Base-by-base conservation (phyloP, 2,888 invertebrate species). In the Perizoma affinitatum region DNA sequence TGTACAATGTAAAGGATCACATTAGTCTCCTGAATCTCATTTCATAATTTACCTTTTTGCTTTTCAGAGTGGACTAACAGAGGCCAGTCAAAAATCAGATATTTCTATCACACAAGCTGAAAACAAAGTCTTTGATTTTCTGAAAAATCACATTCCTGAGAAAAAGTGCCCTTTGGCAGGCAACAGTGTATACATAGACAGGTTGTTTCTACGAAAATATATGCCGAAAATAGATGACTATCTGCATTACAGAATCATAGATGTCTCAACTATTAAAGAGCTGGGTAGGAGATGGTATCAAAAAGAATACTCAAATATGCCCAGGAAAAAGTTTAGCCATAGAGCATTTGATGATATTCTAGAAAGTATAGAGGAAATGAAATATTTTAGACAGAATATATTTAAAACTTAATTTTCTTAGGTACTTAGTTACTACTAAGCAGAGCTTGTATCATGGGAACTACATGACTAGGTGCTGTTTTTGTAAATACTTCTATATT, bases 201-300 rank as follows among this genome's bases (percentile, higher is more conserved):
- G 96, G 66, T 69, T 95, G 54, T 99, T 99, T 85, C 79, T 99
- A 34, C 79, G 84, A 8, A 96, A 96, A 86, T 95, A 96, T 78
- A 97, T 98, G 97, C 98, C 98, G 0, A 90, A 71, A 46, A 86
- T 99, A 5, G 82, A 96, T 77, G 80, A 94, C 0, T 96, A 97
- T 81, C 88, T 99, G 68, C 98, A 99, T 82, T 98, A 99, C 84
- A 94, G 99, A 73, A 96, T 97, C 47, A 95, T 99, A 66, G 99
- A 99, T 92, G 98, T 98, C 3, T 97, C 97, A 41, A 94, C 97
- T 0, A 87, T 99, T 11, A 98, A 98, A 82, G 98, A 98, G 85
- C 82, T 99, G 54, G 94, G 93, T 8, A 94, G 93, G 68, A 85
- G 96, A 10, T 99, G 98, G 98, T 95, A 95, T 83, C 94, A 94